Evolutionary conservation across 2,113 vertebrate species (phyloP).

Genomic region (Euleptes europaea): DNA sequence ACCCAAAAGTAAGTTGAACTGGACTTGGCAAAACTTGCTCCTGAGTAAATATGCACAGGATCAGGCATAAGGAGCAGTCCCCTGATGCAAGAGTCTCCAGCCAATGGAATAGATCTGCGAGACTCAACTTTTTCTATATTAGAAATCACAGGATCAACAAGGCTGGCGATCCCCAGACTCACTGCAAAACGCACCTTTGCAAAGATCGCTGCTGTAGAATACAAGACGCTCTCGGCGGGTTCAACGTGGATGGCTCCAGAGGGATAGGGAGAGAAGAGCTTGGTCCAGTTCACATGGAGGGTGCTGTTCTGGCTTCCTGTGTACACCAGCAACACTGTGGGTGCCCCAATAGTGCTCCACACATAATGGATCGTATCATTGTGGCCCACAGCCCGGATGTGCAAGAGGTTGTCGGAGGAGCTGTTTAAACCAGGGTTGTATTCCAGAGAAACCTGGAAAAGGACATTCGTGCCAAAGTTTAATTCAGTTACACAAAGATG

Average conservation of each 20-base stretch:
- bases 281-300: conserved; percentile 82
- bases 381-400: conserved; percentile 78
- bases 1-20: too few relatives aligned
- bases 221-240: conserved; percentile 77
- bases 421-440: conserved; percentile 71
- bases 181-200: conserved; percentile 73
- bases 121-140: too few relatives aligned
- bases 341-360: conserved; percentile 84
- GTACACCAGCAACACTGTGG: conserved; percentile 82
- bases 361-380: conserved; percentile 87
- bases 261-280: conserved; percentile 65
- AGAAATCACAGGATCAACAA: too few relatives aligned
- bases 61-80: too few relatives aligned
- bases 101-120: too few relatives aligned
- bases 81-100: too few relatives aligned
- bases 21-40: too few relatives aligned
- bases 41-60: too few relatives aligned
- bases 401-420: conserved; percentile 76
- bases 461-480: background rate
- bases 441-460: conserved; percentile 77
- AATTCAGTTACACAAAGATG: background rate
- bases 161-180: too few relatives aligned
- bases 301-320: conserved; percentile 71
- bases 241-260: conserved; percentile 77
- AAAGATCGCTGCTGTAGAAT: conserved; percentile 80